Conservation (phyloP, 2,797 vertebrate species). For the Steatocranus sp. region DNA sequence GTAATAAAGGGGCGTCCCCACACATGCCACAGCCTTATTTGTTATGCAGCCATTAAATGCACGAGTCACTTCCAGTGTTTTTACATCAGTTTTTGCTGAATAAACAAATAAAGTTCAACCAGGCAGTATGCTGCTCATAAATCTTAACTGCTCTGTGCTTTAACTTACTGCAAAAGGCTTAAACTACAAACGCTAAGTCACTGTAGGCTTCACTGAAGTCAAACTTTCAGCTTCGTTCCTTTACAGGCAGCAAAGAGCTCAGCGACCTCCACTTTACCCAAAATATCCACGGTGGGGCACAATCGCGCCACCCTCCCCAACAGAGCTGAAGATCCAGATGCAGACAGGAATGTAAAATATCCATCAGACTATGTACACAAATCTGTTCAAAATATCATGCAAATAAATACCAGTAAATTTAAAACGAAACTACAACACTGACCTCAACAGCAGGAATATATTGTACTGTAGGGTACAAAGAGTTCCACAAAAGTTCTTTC, state of each 20-base stretch:
- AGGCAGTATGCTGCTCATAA: slow-evolving; percentile 66
- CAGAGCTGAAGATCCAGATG: slow-evolving; percentile 29
- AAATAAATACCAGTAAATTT: slow-evolving; percentile 63
- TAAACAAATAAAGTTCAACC: slow-evolving; percentile 24
- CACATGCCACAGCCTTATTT: slow-evolving; percentile 39
- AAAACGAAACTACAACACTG: slow-evolving; percentile 64
- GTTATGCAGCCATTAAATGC: slow-evolving; percentile 25
- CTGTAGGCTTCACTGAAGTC: slow-evolving; percentile 73
- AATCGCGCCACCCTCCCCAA: neutral
- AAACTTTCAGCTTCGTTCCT: slow-evolving; percentile 52
- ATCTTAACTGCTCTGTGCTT: slow-evolving; percentile 47
- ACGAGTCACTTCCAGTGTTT: slow-evolving; percentile 10
- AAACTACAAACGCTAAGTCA: slow-evolving; percentile 40
- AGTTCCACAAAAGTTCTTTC: slow-evolving; percentile 41
- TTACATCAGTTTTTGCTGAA: slow-evolving; percentile 14
- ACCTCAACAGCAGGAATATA: slow-evolving; percentile 57
- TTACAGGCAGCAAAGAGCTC: slow-evolving; percentile 10
- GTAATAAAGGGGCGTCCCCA: slow-evolving; percentile 25
- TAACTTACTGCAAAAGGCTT: slow-evolving; percentile 27
- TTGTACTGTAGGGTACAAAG: slow-evolving; percentile 44
- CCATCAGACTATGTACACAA: slow-evolving; percentile 59
- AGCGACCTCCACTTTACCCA: slow-evolving; percentile 9
- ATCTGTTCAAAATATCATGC: slow-evolving; percentile 69
- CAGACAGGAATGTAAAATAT: slow-evolving; percentile 65
- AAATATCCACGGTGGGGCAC: slow-evolving; percentile 9